Conservation (phyloP, 2,797 vertebrate genomes). For the Syngnathus acus region DNA sequence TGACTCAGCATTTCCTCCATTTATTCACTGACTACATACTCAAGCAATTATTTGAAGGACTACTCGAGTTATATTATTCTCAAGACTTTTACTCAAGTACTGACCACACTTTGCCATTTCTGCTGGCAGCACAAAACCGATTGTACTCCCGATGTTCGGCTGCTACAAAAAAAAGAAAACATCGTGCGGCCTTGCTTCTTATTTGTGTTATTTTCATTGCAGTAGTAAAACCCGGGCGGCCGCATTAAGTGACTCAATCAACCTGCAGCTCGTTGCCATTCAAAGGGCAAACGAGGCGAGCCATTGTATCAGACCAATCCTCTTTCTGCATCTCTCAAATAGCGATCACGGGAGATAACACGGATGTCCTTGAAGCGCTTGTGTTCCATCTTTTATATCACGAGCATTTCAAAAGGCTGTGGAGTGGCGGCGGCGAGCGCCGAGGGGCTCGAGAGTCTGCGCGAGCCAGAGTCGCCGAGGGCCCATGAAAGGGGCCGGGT, state of each 20-base stretch:
- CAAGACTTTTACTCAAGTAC: too few species aligned
- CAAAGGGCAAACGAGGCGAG: constrained; percentile 10
- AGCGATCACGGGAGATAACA: constrained; percentile 16
- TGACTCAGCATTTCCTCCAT: too few species aligned
- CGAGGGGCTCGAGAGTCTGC: constrained; percentile 32
- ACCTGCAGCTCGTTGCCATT: not conserved
- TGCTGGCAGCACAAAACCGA: not conserved
- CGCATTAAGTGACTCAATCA: constrained; percentile 1
- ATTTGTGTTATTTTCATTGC: not conserved
- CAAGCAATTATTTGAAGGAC: too few species aligned
- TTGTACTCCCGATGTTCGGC: too few species aligned
- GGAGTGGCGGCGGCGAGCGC: constrained; percentile 24
- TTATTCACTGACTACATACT: too few species aligned
- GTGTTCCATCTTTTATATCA: constrained; percentile 21
- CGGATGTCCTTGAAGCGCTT: constrained; percentile 18
- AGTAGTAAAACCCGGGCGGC: not conserved
- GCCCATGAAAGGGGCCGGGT: constrained; percentile 26
- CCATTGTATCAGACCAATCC: constrained; percentile 12
- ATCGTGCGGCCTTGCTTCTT: not conserved
- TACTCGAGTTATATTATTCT: too few species aligned
- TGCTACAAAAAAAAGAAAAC: not conserved
- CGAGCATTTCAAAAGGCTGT: constrained; percentile 9
- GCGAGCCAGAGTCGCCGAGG: constrained; percentile 21
- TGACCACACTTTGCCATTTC: not conserved
- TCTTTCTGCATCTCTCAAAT: constrained; percentile 11